Base-by-base conservation (phyloP, 2,113 vertebrate species). In the Aptenodytes forsteri region DNA sequence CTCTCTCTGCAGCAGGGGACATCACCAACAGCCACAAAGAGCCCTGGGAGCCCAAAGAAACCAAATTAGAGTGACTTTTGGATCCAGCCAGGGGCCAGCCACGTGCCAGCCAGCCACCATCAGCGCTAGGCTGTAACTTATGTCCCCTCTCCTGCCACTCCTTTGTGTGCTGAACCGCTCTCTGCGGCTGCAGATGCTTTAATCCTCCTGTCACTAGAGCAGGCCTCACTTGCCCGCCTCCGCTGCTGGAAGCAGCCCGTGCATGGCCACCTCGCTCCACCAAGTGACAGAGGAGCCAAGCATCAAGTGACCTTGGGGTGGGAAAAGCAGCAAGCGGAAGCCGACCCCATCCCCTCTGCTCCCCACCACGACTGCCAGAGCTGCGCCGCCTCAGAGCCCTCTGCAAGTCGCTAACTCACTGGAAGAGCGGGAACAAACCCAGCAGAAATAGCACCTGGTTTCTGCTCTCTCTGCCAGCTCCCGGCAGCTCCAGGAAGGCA, bases 1-100 rank as follows among this genome's bases (percentile, higher is more conserved):
- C 40, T 83, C 78, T 96, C 78, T 94, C 40, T 91, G 62, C 81
- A 87, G 73, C 97, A 96, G 84, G 93, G 34, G 27, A 34, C 26
- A 2, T 59, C 93, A 59, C 65, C 13, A 0, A 44, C 40, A 44
- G 36, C 73, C 61, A 64, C 7, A 0, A 96, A 91, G 78, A 94
- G 56, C 56, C 81, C 89, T 10, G 93, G 44, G 44, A 96, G 30
- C 91, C 78, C 61, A 44, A 93, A 89, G 81, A 93, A 95, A 76
- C 73, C 78, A 27, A 89, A 79, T 75, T 94, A 97, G 69, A 81
- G 32, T 11, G 30, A 89, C 66, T 23, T 55, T 59, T 8, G 10
- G 86, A 94, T 81, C 22, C 67, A 56, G 65, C 69, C 66, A 56
- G 56, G 36, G 8, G 56, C 36, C 76, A 66, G 40, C 47, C 10